These are phyloP conservation scores for Lacerta viridis DNA, from an alignment of 2,797 vertebrate genomes.

Conservation along the genomic window DNA sequence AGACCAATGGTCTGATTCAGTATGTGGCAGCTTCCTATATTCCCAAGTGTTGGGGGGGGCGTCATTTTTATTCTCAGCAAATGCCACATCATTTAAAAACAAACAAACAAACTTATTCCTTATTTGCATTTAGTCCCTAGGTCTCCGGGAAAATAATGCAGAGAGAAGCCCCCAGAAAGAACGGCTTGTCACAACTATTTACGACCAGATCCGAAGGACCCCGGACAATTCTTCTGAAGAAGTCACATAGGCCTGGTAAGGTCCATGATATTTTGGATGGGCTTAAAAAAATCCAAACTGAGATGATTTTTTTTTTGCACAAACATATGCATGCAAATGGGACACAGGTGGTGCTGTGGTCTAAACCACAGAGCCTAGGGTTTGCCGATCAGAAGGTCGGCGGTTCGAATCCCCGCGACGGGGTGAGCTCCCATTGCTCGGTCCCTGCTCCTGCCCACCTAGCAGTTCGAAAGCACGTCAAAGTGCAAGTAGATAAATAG, in stretches of 20 bases:
- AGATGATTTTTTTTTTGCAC: background rate
- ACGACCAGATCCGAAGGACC: conserved; percentile 8
- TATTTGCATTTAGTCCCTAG: background rate
- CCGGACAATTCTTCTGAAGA: background rate
- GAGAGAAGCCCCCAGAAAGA: conserved; percentile 29
- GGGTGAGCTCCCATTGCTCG: too few relatives aligned
- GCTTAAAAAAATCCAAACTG: background rate
- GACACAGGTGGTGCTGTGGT: too few relatives aligned
- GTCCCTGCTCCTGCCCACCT: too few relatives aligned
- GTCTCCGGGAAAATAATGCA: conserved; percentile 15
- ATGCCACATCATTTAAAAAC: too few relatives aligned
- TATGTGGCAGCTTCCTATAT: background rate
- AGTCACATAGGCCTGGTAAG: conserved; percentile 11
- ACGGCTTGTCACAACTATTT: background rate
- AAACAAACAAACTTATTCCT: background rate
- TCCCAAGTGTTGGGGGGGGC: background rate
- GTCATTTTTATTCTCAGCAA: accelerated
- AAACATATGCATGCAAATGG: background rate
- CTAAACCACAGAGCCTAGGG: too few relatives aligned
- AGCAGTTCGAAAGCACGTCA: too few relatives aligned
- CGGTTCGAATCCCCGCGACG: too few relatives aligned
- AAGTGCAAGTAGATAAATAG: too few relatives aligned
- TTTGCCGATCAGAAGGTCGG: too few relatives aligned
- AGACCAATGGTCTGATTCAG: too few relatives aligned
- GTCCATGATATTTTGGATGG: background rate